Evolutionary conservation across 2,888 invertebrate species (phyloP).

Genomic region (Pegoplata infirma): DNA sequence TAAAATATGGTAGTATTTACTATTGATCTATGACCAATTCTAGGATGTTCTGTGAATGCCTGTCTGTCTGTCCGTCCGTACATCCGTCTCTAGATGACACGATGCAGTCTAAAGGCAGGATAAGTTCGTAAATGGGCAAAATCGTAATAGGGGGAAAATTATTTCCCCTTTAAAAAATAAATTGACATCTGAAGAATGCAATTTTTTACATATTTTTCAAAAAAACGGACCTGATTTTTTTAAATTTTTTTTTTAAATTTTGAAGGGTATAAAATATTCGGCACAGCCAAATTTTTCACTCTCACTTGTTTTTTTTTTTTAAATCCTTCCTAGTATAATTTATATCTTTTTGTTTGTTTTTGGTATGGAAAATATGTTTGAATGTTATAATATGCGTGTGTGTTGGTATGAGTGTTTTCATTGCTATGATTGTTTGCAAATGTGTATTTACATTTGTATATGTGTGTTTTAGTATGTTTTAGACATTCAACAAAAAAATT

Average conservation of each 20-base stretch:
- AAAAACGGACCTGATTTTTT: too few species aligned
- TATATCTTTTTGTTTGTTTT: conserved; percentile 9
- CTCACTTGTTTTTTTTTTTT: background rate
- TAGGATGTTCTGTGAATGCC: too few species aligned
- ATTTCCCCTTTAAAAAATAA: too few species aligned
- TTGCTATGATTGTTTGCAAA: background rate
- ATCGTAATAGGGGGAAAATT: too few species aligned
- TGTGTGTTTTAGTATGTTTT: background rate
- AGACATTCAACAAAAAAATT: conserved; percentile 26
- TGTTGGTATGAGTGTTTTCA: background rate
- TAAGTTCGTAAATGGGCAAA: too few species aligned
- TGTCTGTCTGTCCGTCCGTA: too few species aligned
- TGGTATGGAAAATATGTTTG: conserved; percentile 20
- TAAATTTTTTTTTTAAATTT: background rate
- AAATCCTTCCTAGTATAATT: background rate
- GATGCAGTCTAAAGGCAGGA: too few species aligned
- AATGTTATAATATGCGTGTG: conserved; percentile 4
- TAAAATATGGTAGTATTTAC: too few species aligned
- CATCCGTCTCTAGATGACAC: too few species aligned
- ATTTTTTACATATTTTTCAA: too few species aligned
- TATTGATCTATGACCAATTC: too few species aligned
- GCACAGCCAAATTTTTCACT: background rate
- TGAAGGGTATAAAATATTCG: background rate
- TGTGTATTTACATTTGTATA: background rate
- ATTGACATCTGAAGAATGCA: too few species aligned